phyloP scores from a whole-genome alignment of 2,797 vertebrate genomes.

The Chelon labrosus region DNA sequence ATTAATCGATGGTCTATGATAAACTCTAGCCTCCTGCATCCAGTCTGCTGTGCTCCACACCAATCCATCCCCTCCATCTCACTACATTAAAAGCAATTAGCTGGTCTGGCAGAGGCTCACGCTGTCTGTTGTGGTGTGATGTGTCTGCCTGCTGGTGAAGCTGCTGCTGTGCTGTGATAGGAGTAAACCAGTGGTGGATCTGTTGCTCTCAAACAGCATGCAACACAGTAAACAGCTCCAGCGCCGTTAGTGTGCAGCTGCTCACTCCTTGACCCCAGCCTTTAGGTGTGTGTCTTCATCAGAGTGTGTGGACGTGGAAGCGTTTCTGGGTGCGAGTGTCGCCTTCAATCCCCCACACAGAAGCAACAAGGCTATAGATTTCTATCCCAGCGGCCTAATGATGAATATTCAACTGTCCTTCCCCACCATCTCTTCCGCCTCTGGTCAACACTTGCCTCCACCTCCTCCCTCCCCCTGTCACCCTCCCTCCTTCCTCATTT shows the following conservation, averaged over 20 bases:
- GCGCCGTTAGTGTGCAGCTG: constrained; percentile 11
- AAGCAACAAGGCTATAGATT: constrained; percentile 24
- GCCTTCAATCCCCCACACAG: constrained; percentile 34
- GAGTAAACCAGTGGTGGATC: constrained; percentile 27
- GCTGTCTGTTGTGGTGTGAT: constrained; percentile 37
- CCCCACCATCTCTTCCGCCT: constrained; percentile 43
- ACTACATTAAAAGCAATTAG: constrained; percentile 1
- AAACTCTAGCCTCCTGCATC: too few relatives aligned
- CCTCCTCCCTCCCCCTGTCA: constrained; percentile 7
- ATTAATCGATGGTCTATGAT: too few relatives aligned
- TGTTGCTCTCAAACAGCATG: constrained; percentile 26
- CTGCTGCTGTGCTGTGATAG: constrained; percentile 26
- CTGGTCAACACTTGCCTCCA: constrained; percentile 36
- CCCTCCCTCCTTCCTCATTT: constrained; percentile 28
- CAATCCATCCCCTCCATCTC: neutral
- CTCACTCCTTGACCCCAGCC: constrained; percentile 31
- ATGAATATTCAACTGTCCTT: constrained; percentile 67
- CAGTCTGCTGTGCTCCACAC: neutral
- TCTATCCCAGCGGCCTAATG: constrained; percentile 41
- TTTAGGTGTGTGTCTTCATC: constrained; percentile 30
- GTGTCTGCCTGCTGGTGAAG: constrained; percentile 32
- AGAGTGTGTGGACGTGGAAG: neutral
- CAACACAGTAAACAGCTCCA: constrained; percentile 19
- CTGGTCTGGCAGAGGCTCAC: neutral
- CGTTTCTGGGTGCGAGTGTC: constrained; percentile 35